Conservation (phyloP, 2,113 vertebrate species). For the Corvus hawaiiensis region DNA sequence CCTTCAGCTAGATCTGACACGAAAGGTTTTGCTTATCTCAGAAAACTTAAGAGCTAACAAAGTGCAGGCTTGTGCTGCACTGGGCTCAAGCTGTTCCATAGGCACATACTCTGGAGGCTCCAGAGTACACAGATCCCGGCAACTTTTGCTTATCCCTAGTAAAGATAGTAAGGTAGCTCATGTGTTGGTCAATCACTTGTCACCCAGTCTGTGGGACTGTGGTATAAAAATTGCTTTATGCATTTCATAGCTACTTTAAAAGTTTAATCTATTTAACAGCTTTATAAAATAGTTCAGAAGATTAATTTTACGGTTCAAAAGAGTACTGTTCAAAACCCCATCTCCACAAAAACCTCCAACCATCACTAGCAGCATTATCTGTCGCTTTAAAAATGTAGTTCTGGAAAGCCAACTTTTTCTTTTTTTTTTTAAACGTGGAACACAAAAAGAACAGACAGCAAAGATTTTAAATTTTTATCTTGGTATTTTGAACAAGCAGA, state of each 20-base stretch:
- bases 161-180: accelerated
- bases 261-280: not conserved
- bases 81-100: not conserved
- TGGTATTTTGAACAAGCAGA: constrained; percentile 37
- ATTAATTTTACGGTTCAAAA: not conserved
- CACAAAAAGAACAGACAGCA: not conserved
- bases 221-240: not conserved
- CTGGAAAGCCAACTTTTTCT: not conserved
- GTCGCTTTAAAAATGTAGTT: not conserved
- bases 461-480: constrained; percentile 44
- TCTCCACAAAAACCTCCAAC: not conserved
- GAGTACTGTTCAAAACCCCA: not conserved
- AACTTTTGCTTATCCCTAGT: not conserved
- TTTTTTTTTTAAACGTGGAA: not conserved
- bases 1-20: not conserved
- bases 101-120: accelerated
- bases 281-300: not conserved
- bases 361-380: not conserved
- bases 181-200: not conserved
- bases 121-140: no score
- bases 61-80: not conserved
- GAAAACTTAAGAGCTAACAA: not conserved
- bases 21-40: not conserved
- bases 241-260: not conserved
- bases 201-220: not conserved